These are phyloP conservation scores for Hylyphantes graminicola DNA, from an alignment of 1,140 invertebrate species.

Conservation along the genomic window DNA sequence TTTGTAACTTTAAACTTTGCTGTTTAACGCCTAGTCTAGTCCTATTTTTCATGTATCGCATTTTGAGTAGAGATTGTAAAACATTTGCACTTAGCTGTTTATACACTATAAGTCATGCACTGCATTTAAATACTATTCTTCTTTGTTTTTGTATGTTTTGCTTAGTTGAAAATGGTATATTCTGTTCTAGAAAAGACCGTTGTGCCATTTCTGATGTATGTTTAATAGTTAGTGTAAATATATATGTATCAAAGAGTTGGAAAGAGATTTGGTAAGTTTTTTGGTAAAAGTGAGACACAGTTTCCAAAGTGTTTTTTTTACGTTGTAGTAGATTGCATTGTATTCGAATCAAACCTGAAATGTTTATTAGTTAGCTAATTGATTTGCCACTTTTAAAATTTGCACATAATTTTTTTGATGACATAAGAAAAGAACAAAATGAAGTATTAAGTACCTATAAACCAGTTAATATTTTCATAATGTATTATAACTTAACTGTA, in stretches of 20 bases:
- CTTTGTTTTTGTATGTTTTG: slow-evolving; percentile 28
- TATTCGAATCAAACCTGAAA: no score
- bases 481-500: no score
- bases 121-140: slow-evolving; percentile 20
- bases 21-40: slow-evolving; percentile 44
- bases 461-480: no score
- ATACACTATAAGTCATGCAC: slow-evolving; percentile 15
- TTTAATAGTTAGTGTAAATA: slow-evolving; percentile 23
- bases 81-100: slow-evolving; percentile 43
- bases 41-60: slow-evolving; percentile 24
- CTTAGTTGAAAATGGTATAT: slow-evolving; percentile 13
- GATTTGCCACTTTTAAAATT: no score
- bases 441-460: no score
- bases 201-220: slow-evolving; percentile 54
- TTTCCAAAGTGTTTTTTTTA: slow-evolving; percentile 52
- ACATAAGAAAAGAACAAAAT: no score
- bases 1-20: slow-evolving; percentile 5
- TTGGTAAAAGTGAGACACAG: slow-evolving; percentile 43
- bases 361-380: no score
- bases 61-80: neutral
- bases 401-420: no score
- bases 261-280: slow-evolving; percentile 4
- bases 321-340: neutral
- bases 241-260: slow-evolving; percentile 15
- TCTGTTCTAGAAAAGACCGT: slow-evolving; percentile 35